These are phyloP conservation scores for Asbolus verrucosus DNA, from an alignment of 1,140 invertebrate genomes.

Conservation along the genomic window DNA sequence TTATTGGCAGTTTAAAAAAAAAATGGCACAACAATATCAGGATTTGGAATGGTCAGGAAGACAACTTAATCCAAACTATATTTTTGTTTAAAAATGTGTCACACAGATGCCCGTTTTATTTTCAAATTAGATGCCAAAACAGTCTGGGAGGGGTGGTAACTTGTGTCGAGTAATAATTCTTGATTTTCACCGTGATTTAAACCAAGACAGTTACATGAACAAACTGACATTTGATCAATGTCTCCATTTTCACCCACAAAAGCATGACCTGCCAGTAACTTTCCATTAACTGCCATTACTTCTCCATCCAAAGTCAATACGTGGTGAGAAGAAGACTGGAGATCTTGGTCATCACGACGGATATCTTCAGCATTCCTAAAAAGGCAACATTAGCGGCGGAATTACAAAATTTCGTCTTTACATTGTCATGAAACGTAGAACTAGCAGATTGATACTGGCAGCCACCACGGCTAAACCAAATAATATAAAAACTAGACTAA, in stretches of 20 bases:
- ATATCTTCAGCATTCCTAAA: conserved; percentile 89
- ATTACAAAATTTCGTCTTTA: conserved; percentile 64
- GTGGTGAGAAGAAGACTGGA: conserved; percentile 78
- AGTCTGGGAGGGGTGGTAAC: conserved; percentile 66
- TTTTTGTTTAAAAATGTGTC: conserved; percentile 53
- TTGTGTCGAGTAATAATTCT: conserved; percentile 66
- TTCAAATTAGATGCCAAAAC: conserved; percentile 58
- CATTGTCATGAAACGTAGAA: conserved; percentile 98
- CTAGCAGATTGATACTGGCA: conserved; percentile 97
- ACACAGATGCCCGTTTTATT: conserved; percentile 63
- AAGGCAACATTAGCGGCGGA: not conserved
- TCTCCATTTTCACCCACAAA: conserved; percentile 68
- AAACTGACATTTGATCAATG: conserved; percentile 75
- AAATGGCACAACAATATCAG: conserved; percentile 7
- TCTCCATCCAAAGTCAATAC: conserved; percentile 86
- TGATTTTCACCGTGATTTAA: conserved; percentile 70
- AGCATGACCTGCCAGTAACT: conserved; percentile 71
- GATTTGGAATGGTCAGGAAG: conserved; percentile 6
- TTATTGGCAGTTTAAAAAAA: no score
- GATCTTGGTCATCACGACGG: conserved; percentile 85
- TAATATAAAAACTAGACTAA: conserved; percentile 97
- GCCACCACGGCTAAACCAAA: conserved; percentile 98
- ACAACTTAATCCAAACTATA: conserved; percentile 32
- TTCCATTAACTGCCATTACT: conserved; percentile 79
- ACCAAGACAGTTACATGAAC: conserved; percentile 76